Percentiles rank a stretch among this genome's conserved stretches.
phyloP scores from a whole-genome alignment of 2,888 invertebrate species.

The Oligia latruncula region DNA sequence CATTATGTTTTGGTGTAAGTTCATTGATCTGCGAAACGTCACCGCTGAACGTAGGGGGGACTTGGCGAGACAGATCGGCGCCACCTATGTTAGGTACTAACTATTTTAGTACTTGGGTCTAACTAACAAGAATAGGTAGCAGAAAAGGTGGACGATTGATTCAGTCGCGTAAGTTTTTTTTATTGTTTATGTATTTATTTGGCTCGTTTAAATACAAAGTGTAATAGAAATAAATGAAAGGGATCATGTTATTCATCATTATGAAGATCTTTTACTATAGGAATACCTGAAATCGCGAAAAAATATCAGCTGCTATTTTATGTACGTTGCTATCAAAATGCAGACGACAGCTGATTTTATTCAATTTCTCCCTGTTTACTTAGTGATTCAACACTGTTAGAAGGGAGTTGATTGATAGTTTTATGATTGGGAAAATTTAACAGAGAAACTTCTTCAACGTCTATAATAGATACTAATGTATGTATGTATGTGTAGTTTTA shows the following conservation, averaged over 20 bases:
- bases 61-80: slow-evolving; percentile 42
- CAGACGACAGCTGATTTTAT: background rate
- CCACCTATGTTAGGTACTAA: background rate
- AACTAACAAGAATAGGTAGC: background rate
- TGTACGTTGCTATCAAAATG: background rate
- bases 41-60: background rate
- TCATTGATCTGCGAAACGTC: slow-evolving; percentile 18
- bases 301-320: background rate
- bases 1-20: slow-evolving; percentile 7
- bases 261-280: background rate
- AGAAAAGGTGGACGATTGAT: background rate
- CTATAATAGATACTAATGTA: too few species aligned
- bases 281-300: background rate
- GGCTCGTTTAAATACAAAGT: background rate
- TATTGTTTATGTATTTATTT: background rate
- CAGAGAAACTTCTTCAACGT: background rate
- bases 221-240: background rate
- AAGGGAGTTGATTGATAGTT: background rate
- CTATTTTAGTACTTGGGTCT: slow-evolving; percentile 6
- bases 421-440: background rate
- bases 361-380: background rate
- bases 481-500: too few species aligned
- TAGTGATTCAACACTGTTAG: background rate
- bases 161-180: background rate
- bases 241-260: too few species aligned